Percentiles rank a stretch among this genome's conserved stretches.
Conservation (phyloP, 1,140 invertebrate genomes). For the Hyles euphorbiae region DNA sequence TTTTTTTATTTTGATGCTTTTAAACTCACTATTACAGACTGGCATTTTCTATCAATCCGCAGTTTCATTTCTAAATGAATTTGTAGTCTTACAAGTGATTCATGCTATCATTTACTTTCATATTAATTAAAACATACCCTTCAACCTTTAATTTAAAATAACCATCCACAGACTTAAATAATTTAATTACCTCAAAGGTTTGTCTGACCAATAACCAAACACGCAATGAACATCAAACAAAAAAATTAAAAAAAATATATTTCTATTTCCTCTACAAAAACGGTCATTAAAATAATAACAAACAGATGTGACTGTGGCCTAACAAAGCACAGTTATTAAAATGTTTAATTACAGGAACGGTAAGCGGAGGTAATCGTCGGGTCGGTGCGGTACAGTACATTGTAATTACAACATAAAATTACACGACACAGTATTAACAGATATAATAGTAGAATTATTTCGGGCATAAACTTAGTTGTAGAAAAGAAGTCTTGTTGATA, state of each 20-base stretch:
- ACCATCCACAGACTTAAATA: no score
- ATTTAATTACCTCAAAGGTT: no score
- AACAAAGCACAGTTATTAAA: constrained; percentile 57
- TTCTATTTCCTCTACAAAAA: constrained; percentile 5
- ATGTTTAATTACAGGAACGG: constrained; percentile 72
- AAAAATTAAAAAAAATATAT: neutral
- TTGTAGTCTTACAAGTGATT: neutral
- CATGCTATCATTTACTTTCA: neutral
- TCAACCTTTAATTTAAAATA: no score
- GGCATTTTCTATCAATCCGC: no score
- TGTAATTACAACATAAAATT: constrained; percentile 58
- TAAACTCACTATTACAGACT: no score
- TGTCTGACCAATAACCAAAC: neutral
- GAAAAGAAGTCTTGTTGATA: no score
- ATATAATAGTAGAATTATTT: constrained; percentile 4
- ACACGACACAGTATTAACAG: constrained; percentile 11
- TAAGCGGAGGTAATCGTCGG: constrained; percentile 55
- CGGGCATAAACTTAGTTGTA: neutral
- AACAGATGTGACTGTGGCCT: constrained; percentile 28
- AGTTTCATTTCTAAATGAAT: no score
- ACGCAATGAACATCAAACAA: no score
- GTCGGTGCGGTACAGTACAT: constrained; percentile 57
- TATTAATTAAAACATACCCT: no score
- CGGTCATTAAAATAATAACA: constrained; percentile 6
- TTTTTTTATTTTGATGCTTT: neutral